Evolutionary conservation across 2,888 invertebrate genomes (phyloP).

Genomic region (Ochlodes sylvanus): DNA sequence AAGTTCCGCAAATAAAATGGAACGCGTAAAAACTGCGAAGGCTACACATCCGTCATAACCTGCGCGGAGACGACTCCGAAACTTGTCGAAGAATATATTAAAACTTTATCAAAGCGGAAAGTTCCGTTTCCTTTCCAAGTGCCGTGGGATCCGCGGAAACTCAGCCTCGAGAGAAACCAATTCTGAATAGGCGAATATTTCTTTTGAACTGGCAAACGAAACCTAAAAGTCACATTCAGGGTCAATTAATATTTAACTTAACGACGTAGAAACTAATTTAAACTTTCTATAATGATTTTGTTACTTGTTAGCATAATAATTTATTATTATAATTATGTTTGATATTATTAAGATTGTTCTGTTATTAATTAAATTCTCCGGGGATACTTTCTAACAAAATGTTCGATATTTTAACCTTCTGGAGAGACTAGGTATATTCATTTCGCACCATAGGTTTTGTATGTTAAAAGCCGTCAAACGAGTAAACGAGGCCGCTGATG

Average conservation of each 20-base stretch:
- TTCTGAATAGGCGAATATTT: conserved; percentile 46
- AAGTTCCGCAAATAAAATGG: conserved; percentile 9
- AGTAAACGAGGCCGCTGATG: too few relatives aligned
- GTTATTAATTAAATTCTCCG: too few relatives aligned
- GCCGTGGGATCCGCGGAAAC: conserved; percentile 53
- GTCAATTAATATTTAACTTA: conserved; percentile 58
- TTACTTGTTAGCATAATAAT: background rate
- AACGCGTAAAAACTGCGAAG: conserved; percentile 44
- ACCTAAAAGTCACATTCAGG: conserved; percentile 44
- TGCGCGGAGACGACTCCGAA: conserved; percentile 66
- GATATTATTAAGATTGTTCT: too few relatives aligned
- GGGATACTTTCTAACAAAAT: too few relatives aligned
- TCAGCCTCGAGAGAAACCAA: conserved; percentile 49
- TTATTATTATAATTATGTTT: background rate
- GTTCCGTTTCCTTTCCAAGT: conserved; percentile 73
- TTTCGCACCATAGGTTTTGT: too few relatives aligned
- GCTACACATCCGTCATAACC: conserved; percentile 73
- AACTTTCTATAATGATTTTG: conserved; percentile 20
- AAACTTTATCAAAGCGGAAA: conserved; percentile 83
- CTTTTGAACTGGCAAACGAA: conserved; percentile 47
- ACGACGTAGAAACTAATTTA: conserved; percentile 26
- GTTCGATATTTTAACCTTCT: too few relatives aligned
- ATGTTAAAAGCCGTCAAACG: too few relatives aligned
- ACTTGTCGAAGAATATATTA: conserved; percentile 83
- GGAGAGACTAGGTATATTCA: too few relatives aligned